phyloP scores from a whole-genome alignment of 2,113 vertebrate species.

The Formicarius rufipectus region DNA sequence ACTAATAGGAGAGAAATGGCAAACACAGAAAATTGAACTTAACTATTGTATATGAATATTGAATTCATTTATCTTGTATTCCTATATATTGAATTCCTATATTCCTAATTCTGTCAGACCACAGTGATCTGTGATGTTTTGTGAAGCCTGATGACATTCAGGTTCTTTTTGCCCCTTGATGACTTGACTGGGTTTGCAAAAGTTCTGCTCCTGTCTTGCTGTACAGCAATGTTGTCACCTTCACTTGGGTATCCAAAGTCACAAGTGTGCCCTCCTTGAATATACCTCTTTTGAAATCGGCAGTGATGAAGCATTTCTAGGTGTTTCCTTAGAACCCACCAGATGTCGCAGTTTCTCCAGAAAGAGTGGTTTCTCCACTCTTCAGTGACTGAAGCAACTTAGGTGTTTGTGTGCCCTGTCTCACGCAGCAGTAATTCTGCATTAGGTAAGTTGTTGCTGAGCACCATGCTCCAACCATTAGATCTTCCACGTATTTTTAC shows the following conservation, averaged over 20 bases:
- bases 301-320: neutral
- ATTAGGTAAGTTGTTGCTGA: neutral
- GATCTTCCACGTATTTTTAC: neutral
- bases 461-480: neutral
- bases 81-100: too few species aligned
- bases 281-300: neutral
- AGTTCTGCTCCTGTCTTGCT: neutral
- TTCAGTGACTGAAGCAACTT: neutral
- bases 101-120: neutral
- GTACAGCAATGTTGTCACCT: neutral
- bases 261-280: neutral
- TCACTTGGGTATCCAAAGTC: neutral
- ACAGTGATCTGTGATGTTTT: neutral
- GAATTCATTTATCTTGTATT: neutral
- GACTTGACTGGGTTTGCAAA: neutral
- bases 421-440: neutral
- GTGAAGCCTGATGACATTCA: neutral
- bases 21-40: neutral
- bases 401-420: neutral
- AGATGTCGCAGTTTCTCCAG: slow-evolving; percentile 69
- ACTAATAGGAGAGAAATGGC: neutral
- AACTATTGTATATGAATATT: neutral
- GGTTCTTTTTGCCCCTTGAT: neutral
- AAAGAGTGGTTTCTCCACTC: neutral
- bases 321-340: slow-evolving; percentile 23